Evolutionary conservation across 2,888 invertebrate species (phyloP).

Genomic region (Brachylomia viminalis): DNA sequence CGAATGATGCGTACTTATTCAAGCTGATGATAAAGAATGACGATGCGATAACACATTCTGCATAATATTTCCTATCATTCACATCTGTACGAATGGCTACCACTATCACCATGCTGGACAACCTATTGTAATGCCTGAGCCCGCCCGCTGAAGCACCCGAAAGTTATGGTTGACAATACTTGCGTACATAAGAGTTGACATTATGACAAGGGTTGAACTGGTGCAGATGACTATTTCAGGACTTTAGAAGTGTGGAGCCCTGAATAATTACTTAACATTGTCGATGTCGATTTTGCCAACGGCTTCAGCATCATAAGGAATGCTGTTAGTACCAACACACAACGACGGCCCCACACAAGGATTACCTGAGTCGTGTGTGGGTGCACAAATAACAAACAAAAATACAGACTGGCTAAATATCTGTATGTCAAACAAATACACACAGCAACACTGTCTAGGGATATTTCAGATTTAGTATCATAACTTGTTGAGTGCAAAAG

Average conservation of each 20-base stretch:
- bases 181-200: conserved; percentile 1
- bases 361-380: neutral
- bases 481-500: no score
- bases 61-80: neutral
- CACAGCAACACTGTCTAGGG: no score
- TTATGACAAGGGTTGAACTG: neutral
- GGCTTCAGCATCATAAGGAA: conserved; percentile 8
- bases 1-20: neutral
- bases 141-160: no score
- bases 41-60: neutral
- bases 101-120: neutral
- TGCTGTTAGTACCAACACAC: neutral
- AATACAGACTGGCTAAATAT: neutral
- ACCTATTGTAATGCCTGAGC: neutral
- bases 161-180: neutral
- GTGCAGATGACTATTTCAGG: conserved; percentile 5
- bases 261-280: conserved; percentile 7
- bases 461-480: no score
- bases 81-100: neutral
- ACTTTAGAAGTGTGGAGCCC: neutral
- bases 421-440: conserved; percentile 24
- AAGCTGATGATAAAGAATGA: neutral
- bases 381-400: conserved; percentile 33
- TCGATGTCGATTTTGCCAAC: neutral
- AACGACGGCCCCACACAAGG: neutral